Evolutionary conservation across 64 coral and sea anemone species (phyloP).

Genomic region (Porites australiensis): DNA sequence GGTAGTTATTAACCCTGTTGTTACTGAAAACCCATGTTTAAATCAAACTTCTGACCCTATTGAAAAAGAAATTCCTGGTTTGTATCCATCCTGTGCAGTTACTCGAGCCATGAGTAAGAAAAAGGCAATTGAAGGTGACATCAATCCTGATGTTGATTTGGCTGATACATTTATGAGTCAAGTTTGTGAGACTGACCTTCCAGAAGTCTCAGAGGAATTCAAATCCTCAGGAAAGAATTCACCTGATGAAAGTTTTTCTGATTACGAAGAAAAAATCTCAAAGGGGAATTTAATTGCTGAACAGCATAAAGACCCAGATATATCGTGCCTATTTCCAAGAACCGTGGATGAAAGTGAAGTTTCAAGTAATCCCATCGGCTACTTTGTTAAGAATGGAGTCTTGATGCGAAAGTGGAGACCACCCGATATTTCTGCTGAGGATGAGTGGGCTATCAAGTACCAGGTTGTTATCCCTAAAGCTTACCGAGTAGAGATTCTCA

Average conservation of each 20-base stretch:
- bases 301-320: slow-evolving; percentile 14
- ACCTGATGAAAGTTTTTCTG: slow-evolving; percentile 26
- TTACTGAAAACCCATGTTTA: no score
- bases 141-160: background rate
- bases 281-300: background rate
- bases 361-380: slow-evolving; percentile 12
- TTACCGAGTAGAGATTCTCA: slow-evolving; percentile 46
- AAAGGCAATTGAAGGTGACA: background rate
- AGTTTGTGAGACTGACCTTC: background rate
- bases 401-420: slow-evolving; percentile 71
- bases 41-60: no score
- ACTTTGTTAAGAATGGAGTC: slow-evolving; percentile 40
- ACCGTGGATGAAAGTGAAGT: slow-evolving; percentile 47
- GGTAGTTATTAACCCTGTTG: no score
- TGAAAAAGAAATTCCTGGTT: slow-evolving; percentile 61
- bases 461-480: slow-evolving; percentile 58
- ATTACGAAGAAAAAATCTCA: background rate
- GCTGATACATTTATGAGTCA: slow-evolving; percentile 35
- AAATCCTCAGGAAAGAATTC: background rate
- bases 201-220: background rate
- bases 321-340: slow-evolving; percentile 1
- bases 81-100: slow-evolving; percentile 73
- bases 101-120: slow-evolving; percentile 77
- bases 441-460: slow-evolving; percentile 58
- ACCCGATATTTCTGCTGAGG: slow-evolving; percentile 45